These are phyloP conservation scores for Nephrotoma flavescens DNA, from an alignment of 2,888 invertebrate species.

Conservation along the genomic window DNA sequence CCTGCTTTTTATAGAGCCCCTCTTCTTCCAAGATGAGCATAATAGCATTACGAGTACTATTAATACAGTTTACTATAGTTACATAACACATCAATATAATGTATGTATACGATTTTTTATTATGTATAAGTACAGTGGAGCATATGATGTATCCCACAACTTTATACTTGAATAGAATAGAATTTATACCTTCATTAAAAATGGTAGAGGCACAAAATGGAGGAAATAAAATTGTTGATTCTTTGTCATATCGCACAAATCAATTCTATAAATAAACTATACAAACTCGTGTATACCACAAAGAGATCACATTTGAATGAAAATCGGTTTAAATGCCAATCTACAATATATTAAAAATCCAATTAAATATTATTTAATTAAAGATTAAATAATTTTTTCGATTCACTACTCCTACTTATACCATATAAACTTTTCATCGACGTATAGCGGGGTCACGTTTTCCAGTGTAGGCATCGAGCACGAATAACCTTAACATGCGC, in stretches of 20 bases:
- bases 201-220: neutral
- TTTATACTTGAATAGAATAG: neutral
- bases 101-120: neutral
- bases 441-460: too few relatives aligned
- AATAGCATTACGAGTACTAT: too few relatives aligned
- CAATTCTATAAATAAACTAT: neutral
- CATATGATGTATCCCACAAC: neutral
- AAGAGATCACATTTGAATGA: neutral
- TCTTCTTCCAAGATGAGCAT: too few relatives aligned
- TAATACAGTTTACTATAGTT: too few relatives aligned
- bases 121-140: neutral
- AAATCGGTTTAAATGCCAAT: neutral
- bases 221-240: neutral
- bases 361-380: neutral
- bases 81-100: too few relatives aligned
- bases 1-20: too few relatives aligned
- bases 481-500: neutral
- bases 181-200: neutral
- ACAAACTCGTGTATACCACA: neutral
- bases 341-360: neutral
- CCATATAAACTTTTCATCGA: too few relatives aligned
- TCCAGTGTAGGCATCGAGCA: neutral
- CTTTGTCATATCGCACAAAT: neutral
- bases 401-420: neutral
- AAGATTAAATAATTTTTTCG: neutral